Base-by-base conservation (phyloP, 1,140 invertebrate species). In the Drosophila pachea region DNA sequence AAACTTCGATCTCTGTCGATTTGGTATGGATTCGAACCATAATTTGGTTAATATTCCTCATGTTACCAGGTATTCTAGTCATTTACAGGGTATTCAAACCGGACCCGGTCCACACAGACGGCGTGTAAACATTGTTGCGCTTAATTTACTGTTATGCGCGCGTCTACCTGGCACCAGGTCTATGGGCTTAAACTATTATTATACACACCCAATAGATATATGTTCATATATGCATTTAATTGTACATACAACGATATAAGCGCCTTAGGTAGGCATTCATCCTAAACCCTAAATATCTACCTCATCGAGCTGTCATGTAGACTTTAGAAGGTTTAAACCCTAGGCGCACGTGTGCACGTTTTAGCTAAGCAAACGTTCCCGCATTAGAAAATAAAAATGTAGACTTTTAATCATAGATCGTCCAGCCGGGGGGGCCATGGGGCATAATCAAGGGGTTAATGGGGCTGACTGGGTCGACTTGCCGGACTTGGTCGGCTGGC, bases 131-230 rank as follows among this genome's bases (percentile, higher is more conserved):
- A 83, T 49, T 76, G 75, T 84, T 83, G 76, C 68, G 79, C 73
- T 73, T 84, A 79, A 86, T 84, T 73, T 84, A 83, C 79, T 70
- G 81, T 73, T 84, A 84, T 65, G 50, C 53, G 48, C 49, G 64
- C 55, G 73, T 49, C 59, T 45, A 33, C 52, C 33, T 36, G 22
- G 12, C 31, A 22, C 8, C 43, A 33, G 54, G 11, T 35, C 29
- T 35, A 35, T 48, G 8, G 7, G 12, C 14, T 22, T 59, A 22
- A 47, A 14, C 16, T 48, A 36, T 45, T 42, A 59, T 47, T 35
- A 47, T 43, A 33, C 36, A 58, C 12, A 65, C 16, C 33, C 29
- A 29, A 45, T 62, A 43, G 9, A 40, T 31, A 65, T 6, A 48
- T 33, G 14, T 9, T 33, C 40, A 52, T 36, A n/a, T 14, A 8